Percentiles rank a stretch among this genome's conserved stretches.
Conservation (phyloP, 2,113 vertebrate genomes). For the Cyphomyrus discorhynchus region DNA sequence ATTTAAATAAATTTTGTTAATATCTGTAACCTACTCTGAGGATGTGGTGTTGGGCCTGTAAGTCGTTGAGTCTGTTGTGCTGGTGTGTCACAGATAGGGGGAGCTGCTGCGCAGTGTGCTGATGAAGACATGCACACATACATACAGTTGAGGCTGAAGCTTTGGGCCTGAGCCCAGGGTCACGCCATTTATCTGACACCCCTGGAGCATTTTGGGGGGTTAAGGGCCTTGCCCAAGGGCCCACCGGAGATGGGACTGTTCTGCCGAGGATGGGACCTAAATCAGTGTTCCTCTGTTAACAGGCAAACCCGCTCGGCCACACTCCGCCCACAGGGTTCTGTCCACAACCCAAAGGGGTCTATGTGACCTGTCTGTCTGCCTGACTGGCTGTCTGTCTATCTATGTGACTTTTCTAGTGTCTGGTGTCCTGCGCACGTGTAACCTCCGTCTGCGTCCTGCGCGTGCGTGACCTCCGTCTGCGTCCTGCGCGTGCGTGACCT, state of each 20-base stretch:
- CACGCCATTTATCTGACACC: background rate
- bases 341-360: background rate
- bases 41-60: background rate
- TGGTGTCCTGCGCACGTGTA: too few species aligned
- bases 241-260: background rate
- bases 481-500: too few species aligned
- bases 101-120: background rate
- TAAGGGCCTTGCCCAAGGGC: background rate
- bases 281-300: background rate
- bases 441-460: too few species aligned
- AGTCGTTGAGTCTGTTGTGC: background rate
- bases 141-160: background rate
- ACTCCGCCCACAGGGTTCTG: background rate
- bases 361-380: background rate
- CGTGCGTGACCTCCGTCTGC: too few species aligned
- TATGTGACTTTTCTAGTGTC: background rate
- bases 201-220: background rate
- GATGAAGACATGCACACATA: background rate
- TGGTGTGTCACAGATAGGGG: background rate
- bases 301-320: background rate
- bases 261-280: background rate
- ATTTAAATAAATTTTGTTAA: conserved; percentile 66
- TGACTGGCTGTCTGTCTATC: background rate
- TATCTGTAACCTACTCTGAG: conserved; percentile 36
- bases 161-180: background rate